Evolutionary conservation across 2,113 vertebrate genomes (phyloP), one percentile per base, ranked within the genome.

Genomic region (Melanocharis versteri): DNA sequence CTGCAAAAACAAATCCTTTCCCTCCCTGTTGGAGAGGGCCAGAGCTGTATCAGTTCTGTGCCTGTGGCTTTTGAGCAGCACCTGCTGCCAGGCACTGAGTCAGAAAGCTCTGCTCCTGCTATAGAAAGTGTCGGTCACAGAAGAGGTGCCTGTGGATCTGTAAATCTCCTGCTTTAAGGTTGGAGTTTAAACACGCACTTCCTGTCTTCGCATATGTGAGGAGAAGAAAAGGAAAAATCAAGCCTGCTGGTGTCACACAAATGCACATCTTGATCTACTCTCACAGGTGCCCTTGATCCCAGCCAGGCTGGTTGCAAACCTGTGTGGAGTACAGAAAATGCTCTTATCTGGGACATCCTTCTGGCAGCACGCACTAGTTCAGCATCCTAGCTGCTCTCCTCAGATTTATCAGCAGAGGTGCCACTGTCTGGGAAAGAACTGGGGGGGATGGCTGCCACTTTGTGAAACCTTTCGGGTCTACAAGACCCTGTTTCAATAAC

Each of bases 291-390:
- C 73, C 94, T 94, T 95, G 87, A 94, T 94, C 76, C 45, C 89
- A 83, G 62, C 39, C 72, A 89, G 77, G 51, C 51, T 84, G 68
- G 65, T 70, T 93, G 83, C 93, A 89, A 73, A 84, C 16, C 31
- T 2, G 23, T 6, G 3, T 30, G 35, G 70, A 87, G 37, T 28
- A 91, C 70, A 72, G 61, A 82, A 64, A 91, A 89, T 21, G 47
- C 68, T 92, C 92, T 93, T 93, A 90, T 92, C 90, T 66, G 62
- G 35, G 45, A 87, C 57, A 88, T 88, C 83, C 85, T 91, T 78
- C 88, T 77, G 79, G 93, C 79, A 93, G 79, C 44, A 69, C 0
- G 0, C 10, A 5, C 51, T 53, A 62, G 31, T 58, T 65, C 84
- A 73, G 71, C 85, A 85, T 73, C 70, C 42, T 16, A 23, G 47